Evolutionary conservation across 2,113 vertebrate genomes (phyloP).

Genomic region (rat (Rattus norvegicus)): GRCr8 NC_086036.1:28466501-28467000

Average conservation of each 20-base stretch:
- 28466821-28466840: background rate
- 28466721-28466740: background rate
- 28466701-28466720: background rate
- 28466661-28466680: conserved; percentile 25
- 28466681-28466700: background rate
- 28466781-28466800: background rate
- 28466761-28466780: conserved; percentile 65
- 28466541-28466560: background rate
- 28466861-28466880: background rate
- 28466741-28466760: background rate
- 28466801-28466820: background rate
- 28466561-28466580: background rate
- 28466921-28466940: background rate
- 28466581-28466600: background rate
- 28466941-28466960: background rate
- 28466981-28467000: background rate
- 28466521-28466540: no score
- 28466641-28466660: background rate
- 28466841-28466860: background rate
- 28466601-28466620: background rate
- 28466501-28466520: background rate
- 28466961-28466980: background rate
- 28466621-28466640: background rate
- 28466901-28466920: background rate
- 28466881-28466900: background rate